Evolutionary conservation across 2,113 vertebrate species (phyloP).

Genomic region (Pavo muticus): DNA sequence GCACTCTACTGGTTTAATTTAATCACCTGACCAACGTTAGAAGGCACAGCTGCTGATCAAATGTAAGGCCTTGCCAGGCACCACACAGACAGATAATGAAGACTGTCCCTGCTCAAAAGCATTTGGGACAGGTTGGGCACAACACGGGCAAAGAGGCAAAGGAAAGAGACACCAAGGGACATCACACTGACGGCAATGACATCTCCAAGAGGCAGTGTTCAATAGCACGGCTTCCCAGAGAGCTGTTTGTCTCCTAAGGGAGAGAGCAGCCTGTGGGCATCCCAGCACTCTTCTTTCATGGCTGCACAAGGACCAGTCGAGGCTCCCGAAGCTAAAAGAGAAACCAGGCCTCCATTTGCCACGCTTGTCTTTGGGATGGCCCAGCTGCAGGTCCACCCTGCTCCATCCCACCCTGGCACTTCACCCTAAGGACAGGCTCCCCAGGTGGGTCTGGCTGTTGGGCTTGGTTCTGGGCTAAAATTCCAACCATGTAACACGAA

Average conservation of each 20-base stretch:
- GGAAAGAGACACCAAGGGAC: rapidly evolving
- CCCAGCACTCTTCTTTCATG: neutral
- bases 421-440: neutral
- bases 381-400: neutral
- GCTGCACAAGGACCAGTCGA: neutral
- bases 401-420: neutral
- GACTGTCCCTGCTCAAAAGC: neutral
- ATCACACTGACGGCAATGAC: rapidly evolving
- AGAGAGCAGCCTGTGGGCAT: neutral
- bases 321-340: neutral
- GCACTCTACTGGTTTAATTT: neutral
- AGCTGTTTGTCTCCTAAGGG: neutral
- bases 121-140: neutral
- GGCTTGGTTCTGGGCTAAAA: neutral
- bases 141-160: neutral
- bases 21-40: neutral
- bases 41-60: neutral
- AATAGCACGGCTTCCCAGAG: neutral
- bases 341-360: neutral
- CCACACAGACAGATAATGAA: neutral
- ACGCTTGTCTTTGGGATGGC: neutral
- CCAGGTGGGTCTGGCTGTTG: neutral
- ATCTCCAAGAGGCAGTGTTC: neutral
- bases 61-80: neutral
- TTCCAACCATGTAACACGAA: neutral